Evolutionary conservation across 2,888 invertebrate species (phyloP).

Genomic region (Campoletis raptor): DNA sequence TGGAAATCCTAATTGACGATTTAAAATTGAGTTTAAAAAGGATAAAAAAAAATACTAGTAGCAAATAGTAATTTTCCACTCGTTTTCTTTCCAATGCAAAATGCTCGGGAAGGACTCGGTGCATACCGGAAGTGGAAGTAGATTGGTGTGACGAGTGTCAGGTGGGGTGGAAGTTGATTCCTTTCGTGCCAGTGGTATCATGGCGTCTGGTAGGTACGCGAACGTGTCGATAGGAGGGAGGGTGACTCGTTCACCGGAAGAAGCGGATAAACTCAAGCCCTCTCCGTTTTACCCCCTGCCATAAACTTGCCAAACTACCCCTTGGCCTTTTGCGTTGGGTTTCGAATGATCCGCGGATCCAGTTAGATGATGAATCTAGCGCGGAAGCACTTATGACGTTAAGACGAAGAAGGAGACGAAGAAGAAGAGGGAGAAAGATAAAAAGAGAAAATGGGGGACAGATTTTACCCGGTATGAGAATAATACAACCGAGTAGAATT

Average conservation of each 20-base stretch:
- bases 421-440: slow-evolving; percentile 16
- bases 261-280: slow-evolving; percentile 76
- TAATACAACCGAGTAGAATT: slow-evolving; percentile 45
- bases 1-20: not conserved
- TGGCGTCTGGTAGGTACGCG: slow-evolving; percentile 7
- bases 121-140: slow-evolving; percentile 34
- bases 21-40: no score
- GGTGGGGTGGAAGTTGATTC: slow-evolving; percentile 73
- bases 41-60: not conserved
- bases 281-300: slow-evolving; percentile 34
- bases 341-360: slow-evolving; percentile 64
- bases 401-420: slow-evolving; percentile 66
- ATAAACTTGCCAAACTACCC: not conserved
- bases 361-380: slow-evolving; percentile 84
- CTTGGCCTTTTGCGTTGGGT: not conserved
- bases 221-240: slow-evolving; percentile 35
- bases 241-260: slow-evolving; percentile 72
- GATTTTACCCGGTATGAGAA: slow-evolving; percentile 48
- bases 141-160: slow-evolving; percentile 74
- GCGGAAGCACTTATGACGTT: slow-evolving; percentile 84
- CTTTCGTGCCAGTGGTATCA: slow-evolving; percentile 53
- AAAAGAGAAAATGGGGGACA: slow-evolving; percentile 34
- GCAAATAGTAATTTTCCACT: not conserved
- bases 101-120: not conserved
- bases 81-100: not conserved